Base-by-base conservation (phyloP, 2,113 vertebrate genomes). In the Nicator chloris region DNA sequence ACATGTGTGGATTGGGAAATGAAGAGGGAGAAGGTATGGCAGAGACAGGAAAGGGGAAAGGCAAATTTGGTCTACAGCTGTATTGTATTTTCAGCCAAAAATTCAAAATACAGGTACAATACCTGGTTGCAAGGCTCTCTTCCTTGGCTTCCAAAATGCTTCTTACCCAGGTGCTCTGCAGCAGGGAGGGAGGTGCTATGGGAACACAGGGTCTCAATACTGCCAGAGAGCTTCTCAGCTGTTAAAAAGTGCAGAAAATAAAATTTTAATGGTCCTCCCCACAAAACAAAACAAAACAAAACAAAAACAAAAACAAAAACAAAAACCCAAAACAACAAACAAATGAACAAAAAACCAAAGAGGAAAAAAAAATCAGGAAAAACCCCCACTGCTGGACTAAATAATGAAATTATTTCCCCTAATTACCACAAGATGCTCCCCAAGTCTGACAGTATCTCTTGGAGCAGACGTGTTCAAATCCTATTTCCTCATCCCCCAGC, bases 381-480 rank as follows among this genome's bases (percentile, higher is more conserved):
- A 37, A 6, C 2, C 44, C 33, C 12, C 0, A 0, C 45, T 9
- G n/a, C 39, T 70, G 82, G 56, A 21, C 31, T 73, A 44, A 56
- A 49, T 21, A 40, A 78, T 40, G 90, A 84, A 63, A 82, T 30
- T 4, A 94, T 92, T 96, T 94, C 93, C 68, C 68, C 76, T 86
- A 70, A 96, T 96, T 95, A 88, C 96, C 95, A 97, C 96, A 97
- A 96, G 95, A 96, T 96, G 96, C 85, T 97, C 93, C 96, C 93
- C 93, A 93, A 83, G 92, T 68, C 94, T 96, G 96, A 88, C 78
- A 56, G 88, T 70, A 81, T 93, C 92, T 90, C 88, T 35, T 37
- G 82, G 60, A 97, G 71, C 93, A 96, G 82, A 92, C 95, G 94
- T 81, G 82, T 23, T 93, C 82, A 47, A 44, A 60, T 44, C 44